Base-by-base conservation (phyloP, 2,888 invertebrate genomes). In the Tolmerus cingulatus region DNA sequence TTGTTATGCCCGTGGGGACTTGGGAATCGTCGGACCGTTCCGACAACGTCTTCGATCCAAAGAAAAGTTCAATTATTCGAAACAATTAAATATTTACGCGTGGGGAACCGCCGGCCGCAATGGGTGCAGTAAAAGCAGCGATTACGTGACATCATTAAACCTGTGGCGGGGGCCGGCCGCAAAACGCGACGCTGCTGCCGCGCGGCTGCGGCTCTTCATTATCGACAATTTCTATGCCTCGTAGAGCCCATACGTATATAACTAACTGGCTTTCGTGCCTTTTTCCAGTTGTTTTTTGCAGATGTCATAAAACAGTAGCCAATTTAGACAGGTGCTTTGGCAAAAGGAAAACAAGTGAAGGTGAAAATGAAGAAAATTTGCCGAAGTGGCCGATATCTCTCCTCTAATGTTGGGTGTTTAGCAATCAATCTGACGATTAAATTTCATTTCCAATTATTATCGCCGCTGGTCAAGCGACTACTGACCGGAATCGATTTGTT, bases 401-500 rank as follows among this genome's bases (percentile, higher is more conserved):
- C 7, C 55, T 79, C n/a, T 66, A 79, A 79, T 79, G 51, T 79
- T 51, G 27, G 46, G 79, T 79, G 27, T 79, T 27, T 51, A 79
- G 79, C 79, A 79, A 79, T 79, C 79, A 79, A 79, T 79, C 79
- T 79, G n/a, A 23, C 51, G 79, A 79, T 79, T 79, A 79, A 79
- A 79, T 79, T 79, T 79, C 79, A 79, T 79, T 79, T 79, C 79
- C 51, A 79, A 79, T 79, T 79, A 79, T 79, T 79, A 79, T 79
- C 79, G 51, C 79, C 51, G 51, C 66, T 23, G 27, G 66, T 19
- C 66, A 66, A 66, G 27, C 27, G 23, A 27, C 66, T 66, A 23
- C 66, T 19, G 27, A 27, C 66, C 66, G 66, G 66, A 66, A 12
- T 66, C 66, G 66, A 66, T 66, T 66, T 66, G 12, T 27, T 66